These are phyloP conservation scores for Hydractinia symbiolongicarpus DNA, from an alignment of 30 jellyfish, hydroid and myxozoan species.

Conservation along the genomic window DNA sequence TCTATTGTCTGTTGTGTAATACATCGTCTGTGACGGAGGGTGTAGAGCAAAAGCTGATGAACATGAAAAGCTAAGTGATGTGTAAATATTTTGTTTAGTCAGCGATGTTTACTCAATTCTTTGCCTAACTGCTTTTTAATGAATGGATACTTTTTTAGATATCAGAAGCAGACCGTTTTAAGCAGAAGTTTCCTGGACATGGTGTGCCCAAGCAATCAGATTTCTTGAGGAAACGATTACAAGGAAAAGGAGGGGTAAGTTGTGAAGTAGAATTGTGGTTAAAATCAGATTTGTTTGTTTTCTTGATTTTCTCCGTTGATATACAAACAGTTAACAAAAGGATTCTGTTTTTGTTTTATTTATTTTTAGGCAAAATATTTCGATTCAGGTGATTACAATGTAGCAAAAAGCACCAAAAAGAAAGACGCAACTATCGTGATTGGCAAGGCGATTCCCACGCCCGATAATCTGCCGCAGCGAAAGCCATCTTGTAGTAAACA, in stretches of 20 bases:
- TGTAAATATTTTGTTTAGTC: too few relatives aligned
- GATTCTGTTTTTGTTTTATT: neutral
- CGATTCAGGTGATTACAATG: slow-evolving; percentile 90
- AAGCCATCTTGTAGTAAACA: slow-evolving; percentile 70
- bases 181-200: slow-evolving; percentile 78
- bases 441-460: slow-evolving; percentile 95
- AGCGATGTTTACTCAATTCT: too few relatives aligned
- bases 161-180: slow-evolving; percentile 86
- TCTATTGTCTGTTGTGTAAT: too few relatives aligned
- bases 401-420: slow-evolving; percentile 76
- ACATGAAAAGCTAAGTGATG: too few relatives aligned
- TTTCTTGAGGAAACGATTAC: slow-evolving; percentile 77
- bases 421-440: slow-evolving; percentile 58
- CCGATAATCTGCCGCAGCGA: slow-evolving; percentile 83
- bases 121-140: too few relatives aligned
- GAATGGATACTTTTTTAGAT: slow-evolving; percentile 25
- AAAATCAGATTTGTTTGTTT: neutral
- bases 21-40: too few relatives aligned
- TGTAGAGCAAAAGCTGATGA: too few relatives aligned
- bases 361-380: slow-evolving; percentile 70
- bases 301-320: neutral
- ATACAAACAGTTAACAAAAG: neutral
- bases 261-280: neutral
- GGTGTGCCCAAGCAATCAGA: slow-evolving; percentile 81
- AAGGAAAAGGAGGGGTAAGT: slow-evolving; percentile 84